Conservation (phyloP, 2,888 invertebrate species). For the Ophion costatus region DNA sequence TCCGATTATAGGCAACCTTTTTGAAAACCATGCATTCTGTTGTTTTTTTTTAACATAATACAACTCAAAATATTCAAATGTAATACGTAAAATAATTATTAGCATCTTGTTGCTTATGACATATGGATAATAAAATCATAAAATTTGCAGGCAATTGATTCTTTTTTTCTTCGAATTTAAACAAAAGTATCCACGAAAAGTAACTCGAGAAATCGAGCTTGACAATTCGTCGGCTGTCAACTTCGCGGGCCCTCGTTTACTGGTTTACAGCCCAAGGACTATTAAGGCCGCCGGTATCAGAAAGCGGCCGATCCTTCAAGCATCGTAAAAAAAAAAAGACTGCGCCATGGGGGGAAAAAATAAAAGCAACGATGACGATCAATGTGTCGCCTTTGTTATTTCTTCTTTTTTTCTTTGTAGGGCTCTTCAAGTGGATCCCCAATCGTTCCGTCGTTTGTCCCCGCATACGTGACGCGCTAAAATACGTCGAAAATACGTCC, state of each 20-base stretch:
- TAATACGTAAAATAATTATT: too few relatives aligned
- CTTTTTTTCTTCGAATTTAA: too few relatives aligned
- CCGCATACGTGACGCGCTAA: background rate
- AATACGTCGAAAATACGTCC: conserved; percentile 30
- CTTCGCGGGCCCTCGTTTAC: background rate
- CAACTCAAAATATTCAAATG: too few relatives aligned
- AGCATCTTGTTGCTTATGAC: too few relatives aligned
- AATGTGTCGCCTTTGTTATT: too few relatives aligned
- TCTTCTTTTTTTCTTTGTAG: background rate
- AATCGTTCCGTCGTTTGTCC: conserved; percentile 16
- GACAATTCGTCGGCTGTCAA: conserved; percentile 22
- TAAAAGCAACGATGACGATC: background rate
- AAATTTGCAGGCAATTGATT: too few relatives aligned
- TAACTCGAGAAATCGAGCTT: conserved; percentile 55
- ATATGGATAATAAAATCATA: too few relatives aligned
- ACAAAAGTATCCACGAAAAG: too few relatives aligned
- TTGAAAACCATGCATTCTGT: too few relatives aligned
- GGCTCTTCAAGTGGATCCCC: background rate
- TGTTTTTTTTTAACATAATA: too few relatives aligned
- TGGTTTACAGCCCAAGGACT: conserved; percentile 7
- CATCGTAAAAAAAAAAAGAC: background rate
- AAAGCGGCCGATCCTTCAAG: background rate
- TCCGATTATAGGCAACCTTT: too few relatives aligned
- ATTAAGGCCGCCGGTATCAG: background rate
- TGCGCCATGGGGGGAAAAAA: background rate